phyloP scores from a whole-genome alignment of 2,113 vertebrate species.

The Melanerpes formicivorus region DNA sequence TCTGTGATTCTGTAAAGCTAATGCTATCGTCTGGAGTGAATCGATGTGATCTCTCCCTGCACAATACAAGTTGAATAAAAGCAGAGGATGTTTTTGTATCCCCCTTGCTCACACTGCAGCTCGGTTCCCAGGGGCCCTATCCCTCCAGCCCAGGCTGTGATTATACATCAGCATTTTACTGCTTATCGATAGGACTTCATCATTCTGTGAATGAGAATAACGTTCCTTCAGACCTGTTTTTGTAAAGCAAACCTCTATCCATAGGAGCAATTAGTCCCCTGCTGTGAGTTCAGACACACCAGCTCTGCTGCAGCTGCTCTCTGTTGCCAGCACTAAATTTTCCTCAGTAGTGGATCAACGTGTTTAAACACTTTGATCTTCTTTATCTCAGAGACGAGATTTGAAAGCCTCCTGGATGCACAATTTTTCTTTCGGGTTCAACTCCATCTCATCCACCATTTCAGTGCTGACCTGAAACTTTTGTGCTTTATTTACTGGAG shows the following conservation, averaged over 20 bases:
- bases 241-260: slow-evolving; percentile 55
- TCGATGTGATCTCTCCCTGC: neutral
- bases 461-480: slow-evolving; percentile 54
- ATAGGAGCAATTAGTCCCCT: slow-evolving; percentile 68
- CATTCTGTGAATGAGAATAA: neutral
- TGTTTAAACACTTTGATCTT: slow-evolving; percentile 75
- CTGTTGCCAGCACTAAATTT: slow-evolving; percentile 66
- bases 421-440: slow-evolving; percentile 36
- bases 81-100: neutral
- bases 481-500: slow-evolving; percentile 43
- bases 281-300: slow-evolving; percentile 61
- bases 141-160: accelerated
- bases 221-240: slow-evolving; percentile 22
- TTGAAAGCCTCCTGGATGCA: slow-evolving; percentile 64
- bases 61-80: neutral
- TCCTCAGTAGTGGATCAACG: slow-evolving; percentile 66
- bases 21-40: neutral
- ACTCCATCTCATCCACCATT: slow-evolving; percentile 57
- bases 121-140: neutral
- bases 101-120: neutral
- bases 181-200: neutral
- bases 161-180: neutral
- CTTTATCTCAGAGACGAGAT: slow-evolving; percentile 64
- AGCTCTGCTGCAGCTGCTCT: slow-evolving; percentile 57
- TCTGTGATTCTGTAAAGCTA: neutral